These are phyloP conservation scores for Tor tambroides DNA, from an alignment of 2,113 vertebrate species.

Conservation along the genomic window DNA sequence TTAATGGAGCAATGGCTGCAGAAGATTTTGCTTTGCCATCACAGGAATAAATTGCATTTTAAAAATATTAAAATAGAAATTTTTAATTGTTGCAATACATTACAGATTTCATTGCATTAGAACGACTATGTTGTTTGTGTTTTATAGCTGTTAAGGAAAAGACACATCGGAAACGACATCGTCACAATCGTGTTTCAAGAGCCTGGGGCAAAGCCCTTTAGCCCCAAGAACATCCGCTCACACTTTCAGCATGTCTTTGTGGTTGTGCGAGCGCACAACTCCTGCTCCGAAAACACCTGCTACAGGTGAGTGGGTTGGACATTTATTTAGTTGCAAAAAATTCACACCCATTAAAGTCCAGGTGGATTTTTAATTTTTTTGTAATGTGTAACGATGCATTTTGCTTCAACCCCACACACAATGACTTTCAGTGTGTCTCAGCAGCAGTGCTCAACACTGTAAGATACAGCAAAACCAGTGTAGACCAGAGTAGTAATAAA, in stretches of 20 bases:
- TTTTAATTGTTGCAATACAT: background rate
- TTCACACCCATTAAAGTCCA: background rate
- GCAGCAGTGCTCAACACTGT: background rate
- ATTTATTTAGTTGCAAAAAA: background rate
- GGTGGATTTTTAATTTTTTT: background rate
- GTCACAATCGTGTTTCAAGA: constrained; percentile 99
- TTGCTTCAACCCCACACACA: background rate
- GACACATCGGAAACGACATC: constrained; percentile 98
- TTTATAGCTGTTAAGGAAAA: constrained; percentile 88
- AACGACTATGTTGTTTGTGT: background rate
- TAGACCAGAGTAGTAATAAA: background rate
- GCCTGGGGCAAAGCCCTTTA: constrained; percentile 94
- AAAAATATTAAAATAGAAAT: background rate
- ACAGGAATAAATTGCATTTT: background rate
- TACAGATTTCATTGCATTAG: too few species aligned
- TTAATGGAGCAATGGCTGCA: background rate
- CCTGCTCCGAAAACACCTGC: constrained; percentile 89
- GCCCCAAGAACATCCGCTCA: constrained; percentile 96
- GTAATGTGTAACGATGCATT: background rate
- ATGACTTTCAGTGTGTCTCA: background rate
- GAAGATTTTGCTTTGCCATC: background rate
- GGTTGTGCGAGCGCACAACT: constrained; percentile 86
- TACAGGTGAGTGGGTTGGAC: constrained; percentile 84
- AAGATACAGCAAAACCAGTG: background rate
- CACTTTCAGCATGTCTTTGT: constrained; percentile 99